Conservation (phyloP, 1,140 invertebrate genomes). For the Habropoda laboriosa region DNA sequence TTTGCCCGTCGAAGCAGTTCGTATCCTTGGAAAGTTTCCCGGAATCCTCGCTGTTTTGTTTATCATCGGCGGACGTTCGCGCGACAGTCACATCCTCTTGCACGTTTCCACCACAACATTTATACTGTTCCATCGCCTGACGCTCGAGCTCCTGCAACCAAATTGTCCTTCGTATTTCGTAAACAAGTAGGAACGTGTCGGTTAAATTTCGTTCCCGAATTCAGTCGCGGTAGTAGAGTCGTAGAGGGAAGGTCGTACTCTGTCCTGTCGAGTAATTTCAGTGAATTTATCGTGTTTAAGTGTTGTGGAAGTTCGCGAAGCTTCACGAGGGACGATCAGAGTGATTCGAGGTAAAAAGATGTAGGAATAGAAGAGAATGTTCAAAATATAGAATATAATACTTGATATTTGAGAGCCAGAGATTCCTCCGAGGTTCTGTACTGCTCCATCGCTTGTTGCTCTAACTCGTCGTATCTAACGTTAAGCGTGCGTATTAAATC, state of each 20-base stretch:
- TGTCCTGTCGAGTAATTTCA: not conserved
- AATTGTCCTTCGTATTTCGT: not conserved
- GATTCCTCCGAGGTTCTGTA: slow-evolving; percentile 77
- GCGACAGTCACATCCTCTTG: not conserved
- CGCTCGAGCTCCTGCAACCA: slow-evolving; percentile 75
- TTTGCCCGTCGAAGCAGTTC: slow-evolving; percentile 53
- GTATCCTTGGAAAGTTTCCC: slow-evolving; percentile 14
- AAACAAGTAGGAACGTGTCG: too few species aligned
- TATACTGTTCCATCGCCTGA: slow-evolving; percentile 76
- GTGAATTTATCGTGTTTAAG: not conserved
- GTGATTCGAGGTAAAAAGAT: not conserved
- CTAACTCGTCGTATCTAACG: slow-evolving; percentile 73
- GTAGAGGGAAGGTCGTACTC: not conserved
- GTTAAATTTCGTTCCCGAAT: not conserved
- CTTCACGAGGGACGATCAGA: not conserved
- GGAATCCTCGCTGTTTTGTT: not conserved
- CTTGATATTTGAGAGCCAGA: slow-evolving; percentile 75
- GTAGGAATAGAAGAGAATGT: too few species aligned
- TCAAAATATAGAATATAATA: slow-evolving; percentile 41
- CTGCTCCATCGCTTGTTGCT: slow-evolving; percentile 77
- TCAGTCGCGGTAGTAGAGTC: not conserved
- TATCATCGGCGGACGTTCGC: not conserved
- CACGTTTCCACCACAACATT: slow-evolving; percentile 52
- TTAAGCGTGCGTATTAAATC: not conserved
- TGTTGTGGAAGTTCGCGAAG: not conserved